Conservation (phyloP, 2,888 invertebrate genomes). For the Habroteleia sp. region DNA sequence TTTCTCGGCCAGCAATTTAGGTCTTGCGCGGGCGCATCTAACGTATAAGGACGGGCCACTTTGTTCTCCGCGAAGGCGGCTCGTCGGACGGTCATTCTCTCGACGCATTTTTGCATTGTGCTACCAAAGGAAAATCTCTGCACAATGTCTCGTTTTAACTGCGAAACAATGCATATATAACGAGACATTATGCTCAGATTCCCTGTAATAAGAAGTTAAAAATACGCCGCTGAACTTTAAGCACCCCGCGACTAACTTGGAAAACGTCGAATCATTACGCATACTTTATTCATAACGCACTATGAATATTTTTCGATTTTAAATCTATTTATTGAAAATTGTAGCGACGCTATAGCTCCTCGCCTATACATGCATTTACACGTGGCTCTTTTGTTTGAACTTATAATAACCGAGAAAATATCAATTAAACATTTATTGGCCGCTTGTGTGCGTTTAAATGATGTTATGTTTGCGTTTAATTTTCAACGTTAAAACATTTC, state of each 20-base stretch:
- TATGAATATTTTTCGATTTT: slow-evolving; percentile 1
- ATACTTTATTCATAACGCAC: slow-evolving; percentile 32
- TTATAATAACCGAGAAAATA: slow-evolving; percentile 11
- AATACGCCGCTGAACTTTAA: no score
- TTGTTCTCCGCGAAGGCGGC: no score
- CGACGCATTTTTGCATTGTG: slow-evolving; percentile 25
- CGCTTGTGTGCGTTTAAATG: neutral
- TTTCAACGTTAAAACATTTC: neutral
- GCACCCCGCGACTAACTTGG: no score
- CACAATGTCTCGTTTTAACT: no score
- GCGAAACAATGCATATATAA: no score
- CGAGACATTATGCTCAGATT: no score
- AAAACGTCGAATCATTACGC: no score
- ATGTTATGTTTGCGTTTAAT: slow-evolving; percentile 5
- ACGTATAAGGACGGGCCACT: slow-evolving; percentile 14
- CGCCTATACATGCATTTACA: neutral
- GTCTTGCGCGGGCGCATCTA: slow-evolving; percentile 12
- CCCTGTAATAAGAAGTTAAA: no score
- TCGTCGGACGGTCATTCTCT: no score
- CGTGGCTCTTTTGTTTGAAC: slow-evolving; percentile 17
- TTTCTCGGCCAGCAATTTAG: slow-evolving; percentile 4
- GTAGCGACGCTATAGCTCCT: slow-evolving; percentile 10
- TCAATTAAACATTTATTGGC: slow-evolving; percentile 11
- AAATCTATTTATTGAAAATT: slow-evolving; percentile 31
- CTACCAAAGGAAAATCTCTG: slow-evolving; percentile 21